Conservation (phyloP, 2,113 vertebrate species). For the Mola mola region DNA sequence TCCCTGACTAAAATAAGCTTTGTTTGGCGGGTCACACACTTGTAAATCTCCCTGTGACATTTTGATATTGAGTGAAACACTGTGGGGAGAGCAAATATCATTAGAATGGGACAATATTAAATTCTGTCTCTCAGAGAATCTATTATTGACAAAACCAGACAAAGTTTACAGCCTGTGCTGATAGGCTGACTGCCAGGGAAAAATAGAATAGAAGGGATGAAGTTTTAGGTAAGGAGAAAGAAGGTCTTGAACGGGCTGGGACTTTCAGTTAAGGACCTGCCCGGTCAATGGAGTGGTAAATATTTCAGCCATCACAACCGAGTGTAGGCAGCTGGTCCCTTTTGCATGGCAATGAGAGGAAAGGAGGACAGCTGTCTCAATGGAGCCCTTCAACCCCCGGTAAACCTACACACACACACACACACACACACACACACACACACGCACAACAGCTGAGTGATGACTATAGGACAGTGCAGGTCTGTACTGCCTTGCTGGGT, state of each 20-base stretch:
- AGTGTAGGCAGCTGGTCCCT: conserved; percentile 80
- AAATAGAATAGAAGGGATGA: conserved; percentile 4
- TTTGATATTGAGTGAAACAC: conserved; percentile 76
- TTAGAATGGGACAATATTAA: conserved; percentile 76
- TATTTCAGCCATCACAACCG: conserved; percentile 82
- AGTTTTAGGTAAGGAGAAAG: conserved; percentile 24
- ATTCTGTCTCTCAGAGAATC: conserved; percentile 75
- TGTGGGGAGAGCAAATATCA: conserved; percentile 71
- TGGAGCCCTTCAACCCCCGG: conserved; percentile 78
- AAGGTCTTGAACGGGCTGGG: neutral
- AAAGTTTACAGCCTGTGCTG: conserved; percentile 8
- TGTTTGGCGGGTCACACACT: conserved; percentile 73
- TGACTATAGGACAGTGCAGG: conserved; percentile 58
- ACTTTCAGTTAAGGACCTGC: conserved; percentile 62
- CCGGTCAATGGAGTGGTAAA: conserved; percentile 81
- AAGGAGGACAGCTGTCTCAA: conserved; percentile 72
- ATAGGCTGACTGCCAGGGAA: conserved; percentile 6
- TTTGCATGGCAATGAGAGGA: conserved; percentile 82
- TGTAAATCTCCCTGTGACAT: conserved; percentile 83
- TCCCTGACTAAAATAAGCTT: conserved; percentile 75
- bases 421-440: conserved; percentile 41
- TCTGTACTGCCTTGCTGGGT: conserved; percentile 62
- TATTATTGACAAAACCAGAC: conserved; percentile 75
- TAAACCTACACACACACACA: conserved; percentile 49
- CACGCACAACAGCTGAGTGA: conserved; percentile 59